Percentiles rank a stretch among this genome's conserved stretches.
These are phyloP conservation scores for Neosalanx taihuensis DNA, from an alignment of 2,797 vertebrate genomes.

Conservation along the genomic window DNA sequence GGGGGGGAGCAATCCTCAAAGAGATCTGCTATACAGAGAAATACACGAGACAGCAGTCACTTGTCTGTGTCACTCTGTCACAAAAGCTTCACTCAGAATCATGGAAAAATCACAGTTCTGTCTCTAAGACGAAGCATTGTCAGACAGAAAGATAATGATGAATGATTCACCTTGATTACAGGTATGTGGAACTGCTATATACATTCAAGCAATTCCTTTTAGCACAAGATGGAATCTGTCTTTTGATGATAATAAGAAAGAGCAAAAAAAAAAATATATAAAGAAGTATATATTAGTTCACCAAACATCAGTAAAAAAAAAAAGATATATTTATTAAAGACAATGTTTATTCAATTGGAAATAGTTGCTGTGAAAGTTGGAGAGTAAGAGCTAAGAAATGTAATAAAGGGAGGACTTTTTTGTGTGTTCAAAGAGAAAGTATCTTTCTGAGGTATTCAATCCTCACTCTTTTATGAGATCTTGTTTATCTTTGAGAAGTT, in stretches of 20 bases:
- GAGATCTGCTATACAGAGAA: constrained; percentile 18
- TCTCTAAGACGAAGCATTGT: not conserved
- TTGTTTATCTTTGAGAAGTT: constrained; percentile 41
- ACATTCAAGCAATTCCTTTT: not conserved
- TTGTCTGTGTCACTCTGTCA: constrained; percentile 1
- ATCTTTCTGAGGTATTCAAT: constrained; percentile 14
- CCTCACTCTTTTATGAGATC: constrained; percentile 32
- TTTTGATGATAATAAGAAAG: not conserved
- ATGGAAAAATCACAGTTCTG: not conserved
- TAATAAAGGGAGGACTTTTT: constrained; percentile 5
- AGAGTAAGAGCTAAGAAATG: not conserved
- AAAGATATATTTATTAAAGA: not conserved
- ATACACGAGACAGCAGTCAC: constrained; percentile 10
- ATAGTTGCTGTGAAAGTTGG: constrained; percentile 7
- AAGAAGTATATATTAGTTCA: not conserved
- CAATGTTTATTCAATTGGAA: not conserved
- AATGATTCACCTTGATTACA: constrained; percentile 6
- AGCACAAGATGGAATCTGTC: not conserved
- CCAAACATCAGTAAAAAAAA: not conserved
- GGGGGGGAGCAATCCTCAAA: constrained; percentile 7
- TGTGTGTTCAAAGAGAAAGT: constrained; percentile 8
- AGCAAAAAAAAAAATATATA: not conserved
- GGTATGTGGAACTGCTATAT: not conserved
- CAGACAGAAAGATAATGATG: not conserved
- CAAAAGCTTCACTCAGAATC: not conserved